These are phyloP conservation scores for Sarcophaga carnaria DNA, from an alignment of 2,888 invertebrate genomes.

Conservation along the genomic window DNA sequence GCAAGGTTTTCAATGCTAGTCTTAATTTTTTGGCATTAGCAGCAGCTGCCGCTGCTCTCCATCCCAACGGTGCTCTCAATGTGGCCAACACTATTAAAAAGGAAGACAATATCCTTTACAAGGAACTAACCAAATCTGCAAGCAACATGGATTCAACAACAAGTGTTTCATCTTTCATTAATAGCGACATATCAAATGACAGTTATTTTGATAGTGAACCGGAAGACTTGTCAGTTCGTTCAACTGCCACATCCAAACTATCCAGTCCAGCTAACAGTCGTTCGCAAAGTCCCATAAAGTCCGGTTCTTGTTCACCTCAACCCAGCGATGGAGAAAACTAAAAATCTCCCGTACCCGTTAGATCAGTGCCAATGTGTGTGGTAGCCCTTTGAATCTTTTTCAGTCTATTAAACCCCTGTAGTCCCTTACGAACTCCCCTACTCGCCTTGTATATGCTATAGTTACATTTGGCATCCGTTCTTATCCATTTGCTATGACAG, in stretches of 20 bases:
- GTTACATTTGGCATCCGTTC: not conserved
- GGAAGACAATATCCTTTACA: conserved; percentile 85
- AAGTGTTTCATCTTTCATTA: conserved; percentile 73
- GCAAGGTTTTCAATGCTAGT: conserved; percentile 86
- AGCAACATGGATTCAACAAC: conserved; percentile 37
- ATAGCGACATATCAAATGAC: conserved; percentile 76
- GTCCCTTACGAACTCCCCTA: too few relatives aligned
- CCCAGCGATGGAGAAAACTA: conserved; percentile 75
- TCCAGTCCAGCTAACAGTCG: conserved; percentile 74
- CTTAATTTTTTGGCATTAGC: conserved; percentile 77
- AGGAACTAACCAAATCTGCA: conserved; percentile 84
- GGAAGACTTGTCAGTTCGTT: conserved; percentile 79
- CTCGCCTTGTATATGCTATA: not conserved
- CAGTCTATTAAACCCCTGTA: not conserved
- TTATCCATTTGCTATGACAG: too few relatives aligned
- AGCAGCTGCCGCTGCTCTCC: conserved; percentile 76
- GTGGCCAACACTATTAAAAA: conserved; percentile 77
- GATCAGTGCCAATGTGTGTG: not conserved
- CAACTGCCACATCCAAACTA: conserved; percentile 74
- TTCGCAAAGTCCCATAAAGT: conserved; percentile 76
- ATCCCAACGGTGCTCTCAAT: conserved; percentile 61
- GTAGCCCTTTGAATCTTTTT: not conserved
- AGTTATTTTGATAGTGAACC: conserved; percentile 79
- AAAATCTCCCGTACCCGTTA: not conserved
- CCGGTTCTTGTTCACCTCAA: conserved; percentile 67